Conservation (phyloP, 2,888 invertebrate species). For the Dicycla oo region DNA sequence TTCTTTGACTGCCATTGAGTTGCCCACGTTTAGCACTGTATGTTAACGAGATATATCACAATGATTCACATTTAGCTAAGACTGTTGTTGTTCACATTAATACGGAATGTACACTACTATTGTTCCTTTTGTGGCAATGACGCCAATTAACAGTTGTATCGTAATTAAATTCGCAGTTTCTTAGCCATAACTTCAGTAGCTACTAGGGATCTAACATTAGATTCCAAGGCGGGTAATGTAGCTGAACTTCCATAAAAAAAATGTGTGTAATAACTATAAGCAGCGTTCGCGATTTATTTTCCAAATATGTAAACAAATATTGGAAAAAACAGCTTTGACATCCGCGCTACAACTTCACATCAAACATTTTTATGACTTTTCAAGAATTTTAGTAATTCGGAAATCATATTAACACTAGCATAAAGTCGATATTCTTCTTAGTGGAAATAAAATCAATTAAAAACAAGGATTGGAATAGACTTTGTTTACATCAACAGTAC, state of each 20-base stretch:
- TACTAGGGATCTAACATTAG: constrained; percentile 1
- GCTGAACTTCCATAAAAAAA: constrained; percentile 15
- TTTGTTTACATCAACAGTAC: constrained; percentile 45
- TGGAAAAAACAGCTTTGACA: too few species aligned
- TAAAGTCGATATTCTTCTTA: neutral
- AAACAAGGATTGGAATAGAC: neutral
- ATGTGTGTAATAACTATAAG: constrained; percentile 1
- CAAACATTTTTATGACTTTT: neutral
- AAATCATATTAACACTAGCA: neutral
- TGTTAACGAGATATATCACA: constrained; percentile 26
- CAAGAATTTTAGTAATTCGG: too few species aligned
- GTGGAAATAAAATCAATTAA: neutral
- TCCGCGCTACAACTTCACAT: neutral
- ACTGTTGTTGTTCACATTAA: constrained; percentile 34
- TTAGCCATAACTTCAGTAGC: constrained; percentile 5
- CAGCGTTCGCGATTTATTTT: neutral
- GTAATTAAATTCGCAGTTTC: constrained; percentile 47
- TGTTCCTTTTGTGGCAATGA: constrained; percentile 51
- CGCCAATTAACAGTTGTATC: constrained; percentile 47
- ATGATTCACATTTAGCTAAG: constrained; percentile 38
- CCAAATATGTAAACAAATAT: too few species aligned
- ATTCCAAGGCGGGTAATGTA: constrained; percentile 14
- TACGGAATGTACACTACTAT: constrained; percentile 32
- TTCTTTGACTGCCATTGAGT: constrained; percentile 24
- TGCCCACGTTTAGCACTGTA: constrained; percentile 7